These are phyloP conservation scores for Urechis unicinctus DNA, from an alignment of 2,888 invertebrate genomes.

Conservation along the genomic window DNA sequence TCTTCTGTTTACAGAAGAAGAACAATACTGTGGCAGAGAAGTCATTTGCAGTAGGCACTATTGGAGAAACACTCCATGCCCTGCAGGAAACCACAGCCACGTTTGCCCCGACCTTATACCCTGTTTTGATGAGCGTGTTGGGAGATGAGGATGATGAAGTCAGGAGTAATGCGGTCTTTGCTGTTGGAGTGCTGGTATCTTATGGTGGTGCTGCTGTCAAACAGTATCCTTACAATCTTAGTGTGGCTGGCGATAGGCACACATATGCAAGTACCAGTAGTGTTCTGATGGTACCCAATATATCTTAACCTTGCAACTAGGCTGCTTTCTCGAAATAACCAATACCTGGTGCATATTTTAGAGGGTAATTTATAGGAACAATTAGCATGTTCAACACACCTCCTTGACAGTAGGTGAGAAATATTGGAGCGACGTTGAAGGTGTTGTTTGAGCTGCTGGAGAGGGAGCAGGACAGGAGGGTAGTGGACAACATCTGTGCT, in stretches of 20 bases:
- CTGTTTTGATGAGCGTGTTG: conserved; percentile 58
- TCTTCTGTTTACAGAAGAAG: conserved; percentile 53
- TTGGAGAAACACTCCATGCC: conserved; percentile 67
- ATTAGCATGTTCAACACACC: neutral
- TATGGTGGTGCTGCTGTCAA: conserved; percentile 55
- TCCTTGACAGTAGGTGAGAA: conserved; percentile 36
- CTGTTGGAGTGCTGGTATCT: conserved; percentile 67
- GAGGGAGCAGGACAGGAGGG: conserved; percentile 61
- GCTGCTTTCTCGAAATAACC: no score
- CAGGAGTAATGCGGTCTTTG: conserved; percentile 70
- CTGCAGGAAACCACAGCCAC: conserved; percentile 53
- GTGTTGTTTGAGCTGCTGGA: conserved; percentile 62
- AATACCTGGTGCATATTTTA: neutral
- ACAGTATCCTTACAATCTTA: conserved; percentile 34
- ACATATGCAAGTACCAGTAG: neutral
- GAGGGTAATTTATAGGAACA: neutral
- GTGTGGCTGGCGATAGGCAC: neutral
- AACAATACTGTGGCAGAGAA: conserved; percentile 62
- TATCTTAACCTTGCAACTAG: neutral
- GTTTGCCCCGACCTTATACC: conserved; percentile 53
- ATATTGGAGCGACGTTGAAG: conserved; percentile 63
- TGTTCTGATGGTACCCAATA: neutral
- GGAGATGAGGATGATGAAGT: conserved; percentile 65
- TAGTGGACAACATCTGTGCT: conserved; percentile 72
- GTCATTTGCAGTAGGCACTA: conserved; percentile 67